Percentiles rank a stretch among this genome's conserved stretches.
Evolutionary conservation across 2,888 invertebrate genomes (phyloP).

Genomic region (Megaustenia siamemsis): DNA sequence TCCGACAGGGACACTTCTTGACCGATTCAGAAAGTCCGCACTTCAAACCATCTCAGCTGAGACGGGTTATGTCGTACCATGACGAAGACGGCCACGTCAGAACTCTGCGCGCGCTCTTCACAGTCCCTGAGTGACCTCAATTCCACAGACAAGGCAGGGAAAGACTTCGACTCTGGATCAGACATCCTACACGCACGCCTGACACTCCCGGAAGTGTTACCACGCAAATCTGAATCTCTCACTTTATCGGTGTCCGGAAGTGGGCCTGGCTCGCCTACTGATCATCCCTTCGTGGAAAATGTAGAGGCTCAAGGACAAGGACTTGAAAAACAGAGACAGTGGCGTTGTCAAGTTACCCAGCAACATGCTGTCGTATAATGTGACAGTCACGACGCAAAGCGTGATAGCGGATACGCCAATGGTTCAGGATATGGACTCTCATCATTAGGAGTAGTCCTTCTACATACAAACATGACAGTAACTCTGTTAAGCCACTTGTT

Average conservation of each 20-base stretch:
- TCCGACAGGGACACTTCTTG: conserved; percentile 43
- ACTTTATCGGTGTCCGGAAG: background rate
- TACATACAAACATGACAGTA: too few species aligned
- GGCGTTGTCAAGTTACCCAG: conserved; percentile 45
- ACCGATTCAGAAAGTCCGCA: conserved; percentile 34
- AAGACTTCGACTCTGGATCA: background rate
- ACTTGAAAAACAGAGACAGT: conserved; percentile 19
- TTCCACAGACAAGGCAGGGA: conserved; percentile 41
- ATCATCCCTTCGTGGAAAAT: background rate
- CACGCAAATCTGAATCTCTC: background rate
- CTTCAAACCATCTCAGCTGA: conserved; percentile 44
- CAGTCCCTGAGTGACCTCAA: conserved; percentile 60
- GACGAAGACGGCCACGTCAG: conserved; percentile 53
- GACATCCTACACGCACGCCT: background rate
- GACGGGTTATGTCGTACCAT: conserved; percentile 60
- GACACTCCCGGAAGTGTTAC: background rate
- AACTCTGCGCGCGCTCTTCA: conserved; percentile 56
- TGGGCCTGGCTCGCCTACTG: background rate
- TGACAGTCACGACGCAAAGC: conserved; percentile 45
- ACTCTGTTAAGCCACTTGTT: too few species aligned
- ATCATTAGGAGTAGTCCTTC: background rate
- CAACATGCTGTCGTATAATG: conserved; percentile 57
- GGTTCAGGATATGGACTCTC: conserved; percentile 68
- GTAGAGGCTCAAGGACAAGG: background rate
- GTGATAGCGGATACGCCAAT: conserved; percentile 70